A percentile compares a stretch with the other conserved stretches of the same genome.
These are phyloP conservation scores for Crocuta crocuta DNA, from an alignment of 2,113 vertebrate genomes.

Conservation along the genomic window DNA sequence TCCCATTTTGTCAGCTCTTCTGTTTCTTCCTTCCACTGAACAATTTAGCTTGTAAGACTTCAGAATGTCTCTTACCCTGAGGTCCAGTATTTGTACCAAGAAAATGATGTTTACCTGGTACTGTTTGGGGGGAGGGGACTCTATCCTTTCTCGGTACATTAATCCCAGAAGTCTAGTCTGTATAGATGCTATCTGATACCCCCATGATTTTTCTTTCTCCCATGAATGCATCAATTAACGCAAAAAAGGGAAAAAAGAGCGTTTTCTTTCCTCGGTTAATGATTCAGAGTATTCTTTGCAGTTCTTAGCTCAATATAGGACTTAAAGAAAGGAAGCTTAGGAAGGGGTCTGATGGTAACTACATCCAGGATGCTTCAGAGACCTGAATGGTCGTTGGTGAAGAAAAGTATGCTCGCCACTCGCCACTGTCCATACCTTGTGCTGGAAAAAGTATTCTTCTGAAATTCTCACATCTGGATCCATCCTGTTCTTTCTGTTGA, in stretches of 20 bases:
- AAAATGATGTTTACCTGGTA: background rate
- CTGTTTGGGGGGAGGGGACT: fast-evolving
- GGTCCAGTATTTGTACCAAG: background rate
- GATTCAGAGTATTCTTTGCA: background rate
- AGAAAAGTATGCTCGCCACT: background rate
- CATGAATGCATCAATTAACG: background rate
- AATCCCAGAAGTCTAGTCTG: background rate
- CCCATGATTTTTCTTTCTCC: background rate
- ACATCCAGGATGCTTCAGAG: background rate
- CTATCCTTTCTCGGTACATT: background rate
- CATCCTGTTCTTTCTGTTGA: background rate
- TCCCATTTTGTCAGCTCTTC: background rate
- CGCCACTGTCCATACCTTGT: background rate
- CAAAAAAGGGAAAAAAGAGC: background rate
- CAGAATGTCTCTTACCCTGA: background rate
- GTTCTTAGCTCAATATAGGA: background rate
- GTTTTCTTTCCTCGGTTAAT: background rate
- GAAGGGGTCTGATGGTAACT: background rate
- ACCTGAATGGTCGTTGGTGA: background rate
- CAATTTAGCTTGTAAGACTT: background rate
- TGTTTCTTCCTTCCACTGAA: background rate
- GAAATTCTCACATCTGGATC: background rate
- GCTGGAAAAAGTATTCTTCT: background rate
- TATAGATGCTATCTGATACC: background rate
- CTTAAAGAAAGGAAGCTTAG: background rate